phyloP scores from a whole-genome alignment of 2,113 vertebrate genomes.

The Butorides virescens region DNA sequence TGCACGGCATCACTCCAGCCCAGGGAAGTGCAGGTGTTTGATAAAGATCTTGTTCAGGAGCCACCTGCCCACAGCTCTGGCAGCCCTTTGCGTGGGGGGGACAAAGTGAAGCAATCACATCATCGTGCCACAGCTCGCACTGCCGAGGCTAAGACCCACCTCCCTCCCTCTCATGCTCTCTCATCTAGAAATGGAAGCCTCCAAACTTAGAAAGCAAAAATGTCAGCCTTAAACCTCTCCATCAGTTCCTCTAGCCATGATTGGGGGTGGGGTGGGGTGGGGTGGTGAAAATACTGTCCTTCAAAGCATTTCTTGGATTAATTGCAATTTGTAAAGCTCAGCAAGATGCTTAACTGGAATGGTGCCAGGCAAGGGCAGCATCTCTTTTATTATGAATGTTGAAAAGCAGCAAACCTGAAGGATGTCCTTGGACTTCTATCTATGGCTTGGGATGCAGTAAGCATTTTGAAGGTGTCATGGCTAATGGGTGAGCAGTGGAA shows the following conservation, averaged over 20 bases:
- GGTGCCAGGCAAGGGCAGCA: not conserved
- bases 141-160: not conserved
- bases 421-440: not conserved
- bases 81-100: not conserved
- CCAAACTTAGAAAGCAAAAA: not conserved
- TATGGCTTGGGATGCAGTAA: not conserved
- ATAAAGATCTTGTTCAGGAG: not conserved
- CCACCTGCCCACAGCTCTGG: not conserved
- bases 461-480: not conserved
- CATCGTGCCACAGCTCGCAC: rapidly evolving
- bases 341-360: not conserved
- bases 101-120: not conserved
- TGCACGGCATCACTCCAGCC: not conserved
- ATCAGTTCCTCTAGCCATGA: not conserved
- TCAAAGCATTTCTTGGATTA: constrained; percentile 4
- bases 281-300: not conserved
- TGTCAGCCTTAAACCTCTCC: not conserved
- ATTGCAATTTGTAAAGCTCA: constrained; percentile 14
- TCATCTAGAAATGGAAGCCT: not conserved
- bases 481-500: not conserved
- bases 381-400: not conserved
- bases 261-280: not conserved
- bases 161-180: not conserved
- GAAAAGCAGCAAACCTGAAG: not conserved
- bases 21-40: not conserved